Conservation (phyloP, 2,113 vertebrate species). For the Mus spicilegus region DNA sequence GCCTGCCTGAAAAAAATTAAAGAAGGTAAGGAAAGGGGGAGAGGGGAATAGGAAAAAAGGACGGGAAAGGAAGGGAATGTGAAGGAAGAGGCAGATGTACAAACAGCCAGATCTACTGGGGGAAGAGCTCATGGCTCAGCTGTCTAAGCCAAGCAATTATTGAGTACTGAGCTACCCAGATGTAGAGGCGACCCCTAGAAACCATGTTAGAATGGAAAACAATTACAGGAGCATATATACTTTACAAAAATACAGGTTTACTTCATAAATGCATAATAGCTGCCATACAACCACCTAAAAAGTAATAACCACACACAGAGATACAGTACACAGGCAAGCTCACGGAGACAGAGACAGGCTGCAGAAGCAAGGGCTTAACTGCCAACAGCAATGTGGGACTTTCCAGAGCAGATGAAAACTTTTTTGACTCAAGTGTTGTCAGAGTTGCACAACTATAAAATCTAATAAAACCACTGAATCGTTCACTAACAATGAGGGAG, state of each 20-base stretch:
- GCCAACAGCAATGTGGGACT: background rate
- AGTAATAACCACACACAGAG: background rate
- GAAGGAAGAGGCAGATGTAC: background rate
- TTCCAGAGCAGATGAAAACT: background rate
- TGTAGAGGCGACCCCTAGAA: background rate
- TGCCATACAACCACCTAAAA: background rate
- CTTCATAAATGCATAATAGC: background rate
- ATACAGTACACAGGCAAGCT: background rate
- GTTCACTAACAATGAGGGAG: background rate
- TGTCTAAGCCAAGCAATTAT: background rate
- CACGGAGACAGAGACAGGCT: background rate
- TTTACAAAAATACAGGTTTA: background rate
- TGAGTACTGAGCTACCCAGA: background rate
- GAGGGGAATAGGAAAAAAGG: too few species aligned
- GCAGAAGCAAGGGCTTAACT: background rate
- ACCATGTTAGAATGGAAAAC: background rate
- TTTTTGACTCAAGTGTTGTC: background rate
- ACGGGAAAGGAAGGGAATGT: background rate
- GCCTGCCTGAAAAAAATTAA: background rate
- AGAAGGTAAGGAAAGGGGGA: too few species aligned
- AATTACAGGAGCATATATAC: background rate
- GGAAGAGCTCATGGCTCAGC: background rate
- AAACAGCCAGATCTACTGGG: background rate
- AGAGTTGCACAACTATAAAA: slow-evolving; percentile 5
- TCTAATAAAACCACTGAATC: slow-evolving; percentile 21